Evolutionary conservation across 2,113 vertebrate genomes (phyloP).

Genomic region (Alethe castanea): DNA sequence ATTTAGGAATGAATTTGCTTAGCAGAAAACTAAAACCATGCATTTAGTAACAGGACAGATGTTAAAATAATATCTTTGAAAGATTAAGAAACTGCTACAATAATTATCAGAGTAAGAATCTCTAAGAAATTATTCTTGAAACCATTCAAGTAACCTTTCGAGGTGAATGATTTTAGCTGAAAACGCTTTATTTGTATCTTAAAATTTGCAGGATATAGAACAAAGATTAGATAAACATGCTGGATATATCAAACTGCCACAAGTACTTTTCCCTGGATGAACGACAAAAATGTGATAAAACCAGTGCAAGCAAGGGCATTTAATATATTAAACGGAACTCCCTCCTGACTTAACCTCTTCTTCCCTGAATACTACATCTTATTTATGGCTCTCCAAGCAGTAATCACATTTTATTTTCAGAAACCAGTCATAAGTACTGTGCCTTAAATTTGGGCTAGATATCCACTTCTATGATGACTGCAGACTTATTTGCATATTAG

Average conservation of each 20-base stretch:
- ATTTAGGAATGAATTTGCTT: neutral
- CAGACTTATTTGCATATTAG: neutral
- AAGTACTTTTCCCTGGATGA: neutral
- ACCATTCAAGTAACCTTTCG: neutral
- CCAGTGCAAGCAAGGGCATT: neutral
- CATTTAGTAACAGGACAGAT: neutral
- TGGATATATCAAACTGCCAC: neutral
- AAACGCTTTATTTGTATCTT: neutral
- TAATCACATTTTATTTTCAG: neutral
- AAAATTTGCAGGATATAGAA: neutral
- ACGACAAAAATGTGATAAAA: neutral
- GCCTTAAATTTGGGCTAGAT: neutral
- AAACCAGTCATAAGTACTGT: neutral
- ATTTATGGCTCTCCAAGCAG: neutral
- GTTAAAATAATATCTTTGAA: neutral
- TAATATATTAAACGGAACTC: neutral
- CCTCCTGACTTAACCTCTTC: neutral
- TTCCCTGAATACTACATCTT: neutral
- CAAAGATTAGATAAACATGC: constrained; percentile 11
- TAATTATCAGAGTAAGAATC: neutral
- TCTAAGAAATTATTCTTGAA: neutral
- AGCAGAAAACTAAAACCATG: neutral
- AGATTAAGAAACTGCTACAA: neutral
- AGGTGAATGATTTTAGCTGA: neutral
- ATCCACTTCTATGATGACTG: neutral